Conservation (phyloP, 2,113 vertebrate species). For the Ptyas mucosa region DNA sequence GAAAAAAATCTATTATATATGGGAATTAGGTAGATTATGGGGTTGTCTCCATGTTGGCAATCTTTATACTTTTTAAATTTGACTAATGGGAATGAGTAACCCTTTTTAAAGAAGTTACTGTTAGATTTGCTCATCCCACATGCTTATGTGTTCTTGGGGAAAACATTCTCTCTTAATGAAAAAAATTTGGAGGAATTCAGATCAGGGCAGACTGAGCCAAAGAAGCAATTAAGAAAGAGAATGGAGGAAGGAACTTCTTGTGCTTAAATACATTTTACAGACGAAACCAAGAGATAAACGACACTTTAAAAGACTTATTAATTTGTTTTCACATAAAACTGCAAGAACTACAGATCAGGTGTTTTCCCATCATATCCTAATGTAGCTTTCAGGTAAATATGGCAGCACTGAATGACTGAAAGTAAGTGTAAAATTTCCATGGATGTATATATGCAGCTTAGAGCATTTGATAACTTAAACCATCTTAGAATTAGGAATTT, state of each 20-base stretch:
- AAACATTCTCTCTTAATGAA: background rate
- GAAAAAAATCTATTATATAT: background rate
- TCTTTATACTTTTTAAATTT: background rate
- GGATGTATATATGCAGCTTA: slow-evolving; percentile 1
- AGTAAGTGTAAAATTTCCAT: background rate
- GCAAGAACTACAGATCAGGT: background rate
- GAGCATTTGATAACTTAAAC: background rate
- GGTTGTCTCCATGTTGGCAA: background rate
- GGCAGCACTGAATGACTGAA: background rate
- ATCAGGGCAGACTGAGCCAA: background rate
- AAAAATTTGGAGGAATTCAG: background rate
- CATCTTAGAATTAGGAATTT: slow-evolving; percentile 6
- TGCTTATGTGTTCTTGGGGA: background rate
- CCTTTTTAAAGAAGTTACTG: background rate
- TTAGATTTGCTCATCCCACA: background rate
- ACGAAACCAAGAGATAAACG: background rate
- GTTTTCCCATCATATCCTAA: background rate
- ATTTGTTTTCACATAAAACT: background rate
- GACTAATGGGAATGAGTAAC: background rate
- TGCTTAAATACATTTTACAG: background rate
- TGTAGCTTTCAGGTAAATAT: background rate
- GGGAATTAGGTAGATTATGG: background rate
- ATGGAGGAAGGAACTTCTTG: background rate
- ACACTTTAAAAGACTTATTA: background rate
- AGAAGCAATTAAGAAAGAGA: background rate